These are phyloP conservation scores for Mesocentrotus franciscanus DNA, from an alignment of 53 echinoderm and acorn worm genomes.

Conservation along the genomic window DNA sequence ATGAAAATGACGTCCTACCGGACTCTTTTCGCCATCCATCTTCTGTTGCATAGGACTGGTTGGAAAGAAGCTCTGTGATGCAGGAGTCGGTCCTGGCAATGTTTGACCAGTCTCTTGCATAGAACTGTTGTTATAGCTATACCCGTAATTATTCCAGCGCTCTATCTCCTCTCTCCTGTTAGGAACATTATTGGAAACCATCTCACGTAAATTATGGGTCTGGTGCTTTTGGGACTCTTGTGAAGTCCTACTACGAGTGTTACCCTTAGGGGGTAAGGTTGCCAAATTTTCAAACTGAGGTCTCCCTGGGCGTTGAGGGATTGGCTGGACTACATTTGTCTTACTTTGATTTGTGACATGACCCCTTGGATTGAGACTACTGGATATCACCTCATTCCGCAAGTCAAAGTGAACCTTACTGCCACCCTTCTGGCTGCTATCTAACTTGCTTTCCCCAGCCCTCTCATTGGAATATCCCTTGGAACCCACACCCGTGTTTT, in stretches of 20 bases:
- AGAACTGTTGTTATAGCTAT: conserved; percentile 10
- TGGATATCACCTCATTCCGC: conserved; percentile 45
- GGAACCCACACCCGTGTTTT: background rate
- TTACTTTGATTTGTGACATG: conserved; percentile 19
- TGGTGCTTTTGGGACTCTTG: conserved; percentile 47
- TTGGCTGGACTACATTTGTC: conserved; percentile 53
- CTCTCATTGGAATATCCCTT: background rate
- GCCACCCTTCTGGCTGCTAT: background rate
- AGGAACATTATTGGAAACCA: conserved; percentile 38
- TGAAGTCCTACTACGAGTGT: conserved; percentile 15
- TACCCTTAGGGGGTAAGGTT: conserved; percentile 56
- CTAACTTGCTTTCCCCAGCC: background rate
- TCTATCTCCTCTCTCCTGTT: conserved; percentile 62
- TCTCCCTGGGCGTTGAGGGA: conserved; percentile 34
- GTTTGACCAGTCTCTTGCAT: conserved; percentile 1
- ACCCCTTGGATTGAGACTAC: background rate
- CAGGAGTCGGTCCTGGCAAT: background rate
- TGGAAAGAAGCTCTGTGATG: background rate
- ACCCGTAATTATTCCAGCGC: conserved; percentile 51
- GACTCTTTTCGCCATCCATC: background rate
- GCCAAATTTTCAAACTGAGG: conserved; percentile 41
- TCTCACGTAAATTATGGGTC: conserved; percentile 25
- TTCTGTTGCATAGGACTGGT: conserved; percentile 6
- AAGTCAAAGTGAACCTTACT: conserved; percentile 53
- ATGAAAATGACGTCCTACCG: background rate